phyloP scores from a whole-genome alignment of 1,140 invertebrate genomes.

The Grapholita molesta region DNA sequence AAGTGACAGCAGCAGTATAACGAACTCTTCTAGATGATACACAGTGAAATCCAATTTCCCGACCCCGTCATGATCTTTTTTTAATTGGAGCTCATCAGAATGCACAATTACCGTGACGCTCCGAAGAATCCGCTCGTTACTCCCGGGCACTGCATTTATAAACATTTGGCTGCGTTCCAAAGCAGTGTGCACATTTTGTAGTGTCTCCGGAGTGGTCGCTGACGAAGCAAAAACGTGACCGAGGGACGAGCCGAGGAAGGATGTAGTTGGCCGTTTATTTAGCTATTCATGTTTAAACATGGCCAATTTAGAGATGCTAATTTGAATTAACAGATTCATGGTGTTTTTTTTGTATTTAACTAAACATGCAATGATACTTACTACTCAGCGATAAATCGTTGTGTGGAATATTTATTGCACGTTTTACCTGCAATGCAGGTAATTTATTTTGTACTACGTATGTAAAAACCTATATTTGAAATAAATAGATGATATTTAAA shows the following conservation, averaged over 20 bases:
- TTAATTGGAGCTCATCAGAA: constrained; percentile 12
- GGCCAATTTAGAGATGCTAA: constrained; percentile 5
- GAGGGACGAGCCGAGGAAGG: not conserved
- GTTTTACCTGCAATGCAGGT: no score
- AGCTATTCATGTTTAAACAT: constrained; percentile 13
- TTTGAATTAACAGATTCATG: not conserved
- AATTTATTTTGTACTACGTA: no score
- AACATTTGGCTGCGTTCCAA: constrained; percentile 6
- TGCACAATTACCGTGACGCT: constrained; percentile 10
- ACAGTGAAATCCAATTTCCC: no score
- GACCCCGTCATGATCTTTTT: not conserved
- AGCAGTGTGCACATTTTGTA: not conserved
- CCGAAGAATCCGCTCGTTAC: constrained; percentile 15
- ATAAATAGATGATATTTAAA: no score
- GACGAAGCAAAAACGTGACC: constrained; percentile 16
- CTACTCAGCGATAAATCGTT: no score
- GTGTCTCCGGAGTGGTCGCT: constrained; percentile 15
- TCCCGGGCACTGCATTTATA: constrained; percentile 5
- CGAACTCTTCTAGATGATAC: no score
- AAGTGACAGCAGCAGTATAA: no score
- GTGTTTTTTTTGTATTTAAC: not conserved
- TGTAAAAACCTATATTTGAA: no score
- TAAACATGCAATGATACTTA: not conserved
- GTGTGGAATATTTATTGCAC: no score
- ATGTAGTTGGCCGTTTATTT: constrained; percentile 7